Conservation (phyloP, 2,888 invertebrate species). For the Hedychridium roseum region DNA sequence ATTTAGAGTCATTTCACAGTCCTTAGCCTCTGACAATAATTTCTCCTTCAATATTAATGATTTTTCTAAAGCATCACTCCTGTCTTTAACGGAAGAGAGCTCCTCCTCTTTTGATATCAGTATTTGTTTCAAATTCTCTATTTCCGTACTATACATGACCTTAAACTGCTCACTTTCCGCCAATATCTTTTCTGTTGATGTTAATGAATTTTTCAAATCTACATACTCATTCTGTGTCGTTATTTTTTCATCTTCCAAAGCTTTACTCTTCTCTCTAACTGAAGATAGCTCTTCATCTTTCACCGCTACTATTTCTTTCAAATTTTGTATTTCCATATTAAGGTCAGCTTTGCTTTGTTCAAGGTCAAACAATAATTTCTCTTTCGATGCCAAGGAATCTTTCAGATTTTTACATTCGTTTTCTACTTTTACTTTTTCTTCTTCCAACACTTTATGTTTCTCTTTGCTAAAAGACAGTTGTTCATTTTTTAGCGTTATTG, state of each 20-base stretch:
- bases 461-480: conserved; percentile 9
- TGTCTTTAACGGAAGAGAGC: too few species aligned
- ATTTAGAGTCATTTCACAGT: too few species aligned
- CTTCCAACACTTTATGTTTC: conserved; percentile 23
- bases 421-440: conserved; percentile 23
- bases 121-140: conserved; percentile 1
- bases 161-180: conserved; percentile 18
- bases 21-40: too few species aligned
- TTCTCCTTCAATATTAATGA: too few species aligned
- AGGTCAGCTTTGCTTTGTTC: conserved; percentile 21
- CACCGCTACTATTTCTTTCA: conserved; percentile 16
- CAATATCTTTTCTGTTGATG: too few species aligned
- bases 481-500: conserved; percentile 16
- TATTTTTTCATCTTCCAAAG: too few species aligned
- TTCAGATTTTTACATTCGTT: conserved; percentile 27
- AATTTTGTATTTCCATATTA: conserved; percentile 12
- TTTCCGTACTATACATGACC: neutral
- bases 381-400: conserved; percentile 18
- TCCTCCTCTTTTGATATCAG: too few species aligned
- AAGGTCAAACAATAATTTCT: conserved; percentile 23
- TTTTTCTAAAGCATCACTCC: too few species aligned
- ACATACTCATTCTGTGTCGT: too few species aligned
- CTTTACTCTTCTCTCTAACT: too few species aligned
- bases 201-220: conserved; percentile 19
- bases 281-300: too few species aligned